Conservation (phyloP, 2,888 invertebrate genomes). For the Holacanthella duospinosa region DNA sequence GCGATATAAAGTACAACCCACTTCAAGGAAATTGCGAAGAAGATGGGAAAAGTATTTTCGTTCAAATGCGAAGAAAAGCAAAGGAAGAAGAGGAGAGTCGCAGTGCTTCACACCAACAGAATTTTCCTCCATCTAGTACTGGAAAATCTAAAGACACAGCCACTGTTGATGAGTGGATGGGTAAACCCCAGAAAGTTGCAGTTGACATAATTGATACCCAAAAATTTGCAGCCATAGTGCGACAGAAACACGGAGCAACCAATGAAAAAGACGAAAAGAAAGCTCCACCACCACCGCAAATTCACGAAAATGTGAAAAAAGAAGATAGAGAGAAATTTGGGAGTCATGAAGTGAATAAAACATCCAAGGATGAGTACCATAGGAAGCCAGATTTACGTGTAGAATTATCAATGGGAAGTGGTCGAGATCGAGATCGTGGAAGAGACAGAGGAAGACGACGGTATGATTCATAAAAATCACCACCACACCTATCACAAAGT, state of each 20-base stretch:
- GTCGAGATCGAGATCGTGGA: slow-evolving; percentile 18
- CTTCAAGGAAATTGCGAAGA: slow-evolving; percentile 11
- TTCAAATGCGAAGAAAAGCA: slow-evolving; percentile 30
- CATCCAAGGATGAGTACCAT: not conserved
- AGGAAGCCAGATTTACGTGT: slow-evolving; percentile 6
- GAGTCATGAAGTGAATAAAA: not conserved
- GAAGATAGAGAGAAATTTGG: not conserved
- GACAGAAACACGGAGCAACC: slow-evolving; percentile 26
- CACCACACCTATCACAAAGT: not conserved
- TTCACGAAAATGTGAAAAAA: not conserved
- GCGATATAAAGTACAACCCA: slow-evolving; percentile 3
- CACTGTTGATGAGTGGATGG: slow-evolving; percentile 37
- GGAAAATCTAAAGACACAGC: slow-evolving; percentile 16
- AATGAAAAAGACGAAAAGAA: slow-evolving; percentile 16
- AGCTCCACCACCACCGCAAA: not conserved
- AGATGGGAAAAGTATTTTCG: slow-evolving; percentile 33
- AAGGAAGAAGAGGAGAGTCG: slow-evolving; percentile 1
- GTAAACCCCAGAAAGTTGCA: slow-evolving; percentile 27
- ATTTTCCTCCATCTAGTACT: not conserved
- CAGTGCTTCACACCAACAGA: not conserved
- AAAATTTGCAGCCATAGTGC: slow-evolving; percentile 37
- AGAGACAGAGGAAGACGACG: slow-evolving; percentile 15
- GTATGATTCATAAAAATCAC: slow-evolving; percentile 11
- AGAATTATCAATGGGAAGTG: slow-evolving; percentile 6
- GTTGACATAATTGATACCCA: slow-evolving; percentile 36